Base-by-base conservation (phyloP, 2,797 vertebrate genomes). In the Delichon dasypus region DNA sequence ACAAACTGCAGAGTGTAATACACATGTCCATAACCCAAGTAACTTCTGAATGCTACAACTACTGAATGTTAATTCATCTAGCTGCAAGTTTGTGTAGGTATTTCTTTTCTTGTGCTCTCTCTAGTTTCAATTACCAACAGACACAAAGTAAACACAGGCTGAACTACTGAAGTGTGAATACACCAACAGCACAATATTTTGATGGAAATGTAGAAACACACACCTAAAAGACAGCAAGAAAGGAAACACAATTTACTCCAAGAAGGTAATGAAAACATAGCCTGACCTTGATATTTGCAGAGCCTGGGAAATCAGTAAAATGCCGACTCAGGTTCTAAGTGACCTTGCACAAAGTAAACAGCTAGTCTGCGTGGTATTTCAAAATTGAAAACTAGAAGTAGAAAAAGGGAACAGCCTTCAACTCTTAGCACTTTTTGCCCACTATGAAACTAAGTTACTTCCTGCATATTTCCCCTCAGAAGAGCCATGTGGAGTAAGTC, bases 341-440 rank as follows among this genome's bases (percentile, higher is more conserved):
- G 94, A 96, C 96, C 96, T 97, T 95, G 90, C 47, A 72, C 91
- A 92, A 95, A 95, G 94, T 93, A 96, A 94, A 95, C 93, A 96
- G 68, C 75, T 22, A 68, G 66, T 86, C 79, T 70, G 29, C 76
- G 85, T 23, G 73, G 89, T 47, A 66, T 91, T 96, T 96, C 94
- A 92, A 90, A 95, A 97, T 81, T 92, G 85, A 89, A 96, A 96
- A 96, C 85, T 48, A 92, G 96, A 96, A 95, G 94, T 81, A 91
- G 79, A 96, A 95, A 95, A 96, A 64, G 34, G 93, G 95, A 97
- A 97, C 87, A 90, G 71, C 54, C 82, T 78, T 89, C 73, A 84
- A 72, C 89, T 89, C 82, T 40, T 75, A 45, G 73, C 30, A 57
- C 76, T 94, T 95, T 89, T 72, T 85, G 66, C 83, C 91, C 90